Conservation (phyloP, 2,797 vertebrate genomes). For the Synaphobranchus kaupii region DNA sequence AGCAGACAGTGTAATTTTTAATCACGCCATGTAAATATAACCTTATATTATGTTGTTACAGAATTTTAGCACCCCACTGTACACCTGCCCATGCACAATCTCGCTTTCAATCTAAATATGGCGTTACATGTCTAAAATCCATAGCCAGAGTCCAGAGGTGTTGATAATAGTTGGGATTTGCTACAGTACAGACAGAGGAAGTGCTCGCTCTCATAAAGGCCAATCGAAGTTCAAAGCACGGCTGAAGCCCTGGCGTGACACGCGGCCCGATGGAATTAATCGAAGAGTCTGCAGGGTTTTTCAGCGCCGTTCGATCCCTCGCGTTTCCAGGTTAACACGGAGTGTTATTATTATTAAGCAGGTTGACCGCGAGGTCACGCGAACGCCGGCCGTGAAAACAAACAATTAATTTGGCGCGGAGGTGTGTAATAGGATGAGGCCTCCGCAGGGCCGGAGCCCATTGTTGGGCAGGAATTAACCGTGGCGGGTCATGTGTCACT, state of each 20-base stretch:
- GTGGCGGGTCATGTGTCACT: constrained; percentile 75
- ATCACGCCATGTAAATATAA: background rate
- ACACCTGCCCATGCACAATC: background rate
- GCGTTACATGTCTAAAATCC: background rate
- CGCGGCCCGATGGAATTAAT: constrained; percentile 28
- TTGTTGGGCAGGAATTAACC: constrained; percentile 82
- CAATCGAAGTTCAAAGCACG: no score
- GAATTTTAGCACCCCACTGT: background rate
- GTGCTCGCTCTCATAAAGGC: background rate
- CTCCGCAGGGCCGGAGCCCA: constrained; percentile 57
- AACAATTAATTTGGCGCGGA: constrained; percentile 78
- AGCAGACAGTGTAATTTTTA: background rate
- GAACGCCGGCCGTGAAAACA: constrained; percentile 57
- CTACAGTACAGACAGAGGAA: background rate
- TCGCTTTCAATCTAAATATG: background rate
- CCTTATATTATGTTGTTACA: background rate
- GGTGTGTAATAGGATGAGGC: constrained; percentile 77
- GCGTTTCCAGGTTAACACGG: constrained; percentile 42
- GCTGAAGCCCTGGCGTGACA: background rate
- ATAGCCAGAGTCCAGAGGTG: background rate
- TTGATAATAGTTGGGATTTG: background rate
- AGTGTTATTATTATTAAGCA: constrained; percentile 42
- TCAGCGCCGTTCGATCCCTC: constrained; percentile 21
- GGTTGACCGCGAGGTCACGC: constrained; percentile 61
- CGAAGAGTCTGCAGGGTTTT: constrained; percentile 32